Conservation (phyloP, 2,888 invertebrate genomes). For the Drosophila koepferae region DNA sequence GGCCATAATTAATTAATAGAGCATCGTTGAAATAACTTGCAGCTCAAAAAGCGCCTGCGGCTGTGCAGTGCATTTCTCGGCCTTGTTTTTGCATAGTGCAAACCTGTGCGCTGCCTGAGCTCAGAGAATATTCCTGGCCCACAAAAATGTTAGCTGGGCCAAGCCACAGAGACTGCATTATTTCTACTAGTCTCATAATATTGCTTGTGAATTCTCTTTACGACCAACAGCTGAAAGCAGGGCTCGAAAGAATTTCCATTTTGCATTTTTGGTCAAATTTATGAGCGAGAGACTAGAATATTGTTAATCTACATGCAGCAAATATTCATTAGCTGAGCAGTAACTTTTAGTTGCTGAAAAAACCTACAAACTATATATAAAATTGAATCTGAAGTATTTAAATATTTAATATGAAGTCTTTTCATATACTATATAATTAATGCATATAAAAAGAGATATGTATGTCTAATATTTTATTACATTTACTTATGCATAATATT, state of each 20-base stretch:
- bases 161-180: constrained; percentile 25
- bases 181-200: constrained; percentile 31
- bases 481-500: no score
- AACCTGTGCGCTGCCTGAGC: constrained; percentile 26
- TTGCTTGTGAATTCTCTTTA: constrained; percentile 65
- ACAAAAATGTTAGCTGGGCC: constrained; percentile 31
- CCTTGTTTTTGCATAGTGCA: constrained; percentile 5
- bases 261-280: constrained; percentile 11
- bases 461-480: no score
- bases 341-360: background rate
- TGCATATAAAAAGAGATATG: no score
- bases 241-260: constrained; percentile 1
- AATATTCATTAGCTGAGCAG: background rate
- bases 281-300: background rate
- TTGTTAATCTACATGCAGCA: background rate
- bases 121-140: constrained; percentile 31
- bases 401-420: no score
- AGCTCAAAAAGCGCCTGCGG: constrained; percentile 8
- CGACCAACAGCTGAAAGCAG: constrained; percentile 35
- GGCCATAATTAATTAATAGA: constrained; percentile 62
- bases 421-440: no score
- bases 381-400: no score
- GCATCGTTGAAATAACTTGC: constrained; percentile 33
- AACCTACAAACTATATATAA: no score
- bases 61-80: constrained; percentile 10